phyloP scores from a whole-genome alignment of 2,113 vertebrate species.

The Lontra canadensis region DNA sequence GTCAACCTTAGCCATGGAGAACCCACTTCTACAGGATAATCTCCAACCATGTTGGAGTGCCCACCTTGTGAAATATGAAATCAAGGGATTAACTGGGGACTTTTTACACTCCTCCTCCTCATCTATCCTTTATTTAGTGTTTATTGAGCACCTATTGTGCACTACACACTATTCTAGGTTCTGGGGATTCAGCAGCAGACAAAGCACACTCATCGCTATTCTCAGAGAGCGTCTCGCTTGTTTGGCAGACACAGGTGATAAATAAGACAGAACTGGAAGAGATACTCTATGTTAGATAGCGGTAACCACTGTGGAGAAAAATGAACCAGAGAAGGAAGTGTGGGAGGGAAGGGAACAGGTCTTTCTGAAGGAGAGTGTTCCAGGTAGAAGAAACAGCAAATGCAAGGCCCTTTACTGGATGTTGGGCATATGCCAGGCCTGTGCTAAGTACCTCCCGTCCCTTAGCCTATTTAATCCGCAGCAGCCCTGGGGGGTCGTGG shows the following conservation, averaged over 20 bases:
- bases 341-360: background rate
- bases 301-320: background rate
- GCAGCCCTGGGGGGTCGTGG: background rate
- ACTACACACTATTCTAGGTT: background rate
- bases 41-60: background rate
- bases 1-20: background rate
- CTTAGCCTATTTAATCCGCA: background rate
- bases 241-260: background rate
- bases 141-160: background rate
- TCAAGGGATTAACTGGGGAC: background rate
- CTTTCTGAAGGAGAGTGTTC: background rate
- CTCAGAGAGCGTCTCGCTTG: background rate
- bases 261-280: background rate
- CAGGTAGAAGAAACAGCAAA: background rate
- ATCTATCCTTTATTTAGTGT: background rate
- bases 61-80: background rate
- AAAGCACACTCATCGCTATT: background rate
- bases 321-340: background rate
- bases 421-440: background rate
- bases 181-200: background rate
- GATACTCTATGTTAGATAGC: background rate
- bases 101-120: background rate
- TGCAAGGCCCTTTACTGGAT: background rate
- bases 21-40: background rate
- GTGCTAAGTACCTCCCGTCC: rapidly evolving